A percentile compares a stretch with the other conserved stretches of the same genome.
These are phyloP conservation scores for Cotesia chilonis DNA, from an alignment of 1,140 invertebrate species.

Conservation along the genomic window DNA sequence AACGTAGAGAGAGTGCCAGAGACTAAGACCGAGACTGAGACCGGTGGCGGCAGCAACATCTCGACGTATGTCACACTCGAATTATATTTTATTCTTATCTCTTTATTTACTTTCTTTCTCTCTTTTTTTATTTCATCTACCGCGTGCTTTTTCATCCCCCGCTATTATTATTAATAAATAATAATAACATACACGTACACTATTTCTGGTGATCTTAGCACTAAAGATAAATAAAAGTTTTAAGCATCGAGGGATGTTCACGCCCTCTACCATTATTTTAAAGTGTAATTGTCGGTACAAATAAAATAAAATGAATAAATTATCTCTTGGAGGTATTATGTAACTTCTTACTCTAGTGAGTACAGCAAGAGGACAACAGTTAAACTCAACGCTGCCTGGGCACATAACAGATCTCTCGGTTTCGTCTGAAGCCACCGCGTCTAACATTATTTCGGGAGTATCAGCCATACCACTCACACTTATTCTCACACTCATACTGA, in stretches of 20 bases:
- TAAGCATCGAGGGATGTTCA: too few species aligned
- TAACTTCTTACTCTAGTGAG: constrained; percentile 20
- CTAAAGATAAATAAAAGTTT: too few species aligned
- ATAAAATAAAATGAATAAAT: too few species aligned
- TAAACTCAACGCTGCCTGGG: constrained; percentile 17
- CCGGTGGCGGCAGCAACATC: constrained; percentile 37
- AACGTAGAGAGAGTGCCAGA: constrained; percentile 45
- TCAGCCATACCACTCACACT: constrained; percentile 38
- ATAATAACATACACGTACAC: constrained; percentile 13
- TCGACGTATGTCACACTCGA: constrained; percentile 30
- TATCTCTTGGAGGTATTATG: constrained; percentile 14
- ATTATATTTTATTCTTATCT: constrained; percentile 21
- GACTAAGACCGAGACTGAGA: background rate
- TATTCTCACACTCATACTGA: too few species aligned
- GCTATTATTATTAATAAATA: background rate
- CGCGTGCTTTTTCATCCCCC: constrained; percentile 24
- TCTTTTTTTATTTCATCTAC: background rate
- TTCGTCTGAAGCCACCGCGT: constrained; percentile 21
- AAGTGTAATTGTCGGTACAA: too few species aligned
- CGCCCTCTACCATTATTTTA: too few species aligned
- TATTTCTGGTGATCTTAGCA: too few species aligned
- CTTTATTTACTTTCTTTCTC: constrained; percentile 27
- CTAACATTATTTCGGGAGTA: constrained; percentile 58
- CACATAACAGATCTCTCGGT: constrained; percentile 5
- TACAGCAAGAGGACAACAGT: constrained; percentile 2